These are phyloP conservation scores for Montipora sp. DNA, from an alignment of 64 coral and sea anemone species.

Conservation along the genomic window DNA sequence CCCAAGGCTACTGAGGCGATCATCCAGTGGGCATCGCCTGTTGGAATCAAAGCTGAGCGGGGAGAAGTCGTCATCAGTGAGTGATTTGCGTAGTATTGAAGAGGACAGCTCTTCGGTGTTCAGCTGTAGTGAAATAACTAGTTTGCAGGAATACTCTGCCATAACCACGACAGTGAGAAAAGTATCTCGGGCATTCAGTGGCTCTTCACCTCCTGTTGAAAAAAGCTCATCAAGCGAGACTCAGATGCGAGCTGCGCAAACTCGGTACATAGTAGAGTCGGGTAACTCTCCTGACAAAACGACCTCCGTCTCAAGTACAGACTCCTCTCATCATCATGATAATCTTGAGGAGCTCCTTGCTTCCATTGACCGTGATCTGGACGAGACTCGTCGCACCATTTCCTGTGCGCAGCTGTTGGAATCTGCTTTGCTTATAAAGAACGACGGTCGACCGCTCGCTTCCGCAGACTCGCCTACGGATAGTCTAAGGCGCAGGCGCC, in stretches of 20 bases:
- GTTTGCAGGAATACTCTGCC: constrained; percentile 55
- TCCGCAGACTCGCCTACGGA: not conserved
- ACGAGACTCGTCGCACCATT: constrained; percentile 88
- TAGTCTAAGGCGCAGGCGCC: not conserved
- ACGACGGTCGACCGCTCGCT: not conserved
- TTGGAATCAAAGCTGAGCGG: constrained; percentile 28
- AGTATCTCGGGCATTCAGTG: constrained; percentile 52
- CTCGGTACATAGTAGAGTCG: constrained; percentile 28
- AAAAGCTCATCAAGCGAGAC: not conserved
- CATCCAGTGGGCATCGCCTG: constrained; percentile 14
- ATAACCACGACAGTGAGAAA: constrained; percentile 63
- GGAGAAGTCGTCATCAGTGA: constrained; percentile 45
- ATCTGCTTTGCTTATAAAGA: constrained; percentile 67
- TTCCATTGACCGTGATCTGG: constrained; percentile 88
- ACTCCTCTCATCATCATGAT: not conserved
- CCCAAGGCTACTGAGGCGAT: constrained; percentile 19
- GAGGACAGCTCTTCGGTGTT: constrained; percentile 32
- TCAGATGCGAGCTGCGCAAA: constrained; percentile 9
- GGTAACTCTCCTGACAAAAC: constrained; percentile 7
- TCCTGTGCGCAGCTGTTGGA: constrained; percentile 85
- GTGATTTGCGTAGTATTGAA: constrained; percentile 40
- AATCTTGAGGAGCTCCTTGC: constrained; percentile 84
- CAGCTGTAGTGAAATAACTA: constrained; percentile 38
- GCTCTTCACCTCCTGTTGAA: not conserved
- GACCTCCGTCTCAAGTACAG: constrained; percentile 12